These are phyloP conservation scores for Propsilocerus akamusi DNA, from an alignment of 1,140 invertebrate genomes.

Conservation along the genomic window DNA sequence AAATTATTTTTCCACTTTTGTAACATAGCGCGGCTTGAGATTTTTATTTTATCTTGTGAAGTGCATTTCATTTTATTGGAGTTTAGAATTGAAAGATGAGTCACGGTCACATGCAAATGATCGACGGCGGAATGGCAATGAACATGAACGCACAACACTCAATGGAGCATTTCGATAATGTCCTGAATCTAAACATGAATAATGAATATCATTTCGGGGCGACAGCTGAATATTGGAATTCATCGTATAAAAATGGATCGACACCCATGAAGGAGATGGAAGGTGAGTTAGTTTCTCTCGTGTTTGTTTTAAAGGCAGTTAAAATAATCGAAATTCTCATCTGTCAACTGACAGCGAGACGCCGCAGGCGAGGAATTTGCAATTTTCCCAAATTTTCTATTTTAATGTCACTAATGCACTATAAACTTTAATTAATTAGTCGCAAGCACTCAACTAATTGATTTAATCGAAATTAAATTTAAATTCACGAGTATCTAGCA, in stretches of 20 bases:
- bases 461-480: too few relatives aligned
- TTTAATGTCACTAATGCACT: too few relatives aligned
- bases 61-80: too few relatives aligned
- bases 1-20: neutral
- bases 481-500: too few relatives aligned
- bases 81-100: conserved; percentile 1
- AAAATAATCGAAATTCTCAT: too few relatives aligned
- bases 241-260: neutral
- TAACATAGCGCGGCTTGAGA: neutral
- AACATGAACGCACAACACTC: neutral
- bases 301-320: neutral
- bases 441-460: too few relatives aligned
- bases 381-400: too few relatives aligned
- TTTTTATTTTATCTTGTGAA: too few relatives aligned
- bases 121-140: neutral
- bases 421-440: too few relatives aligned
- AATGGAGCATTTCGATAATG: neutral
- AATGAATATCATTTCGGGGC: neutral
- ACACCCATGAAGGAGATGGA: conserved; percentile 24
- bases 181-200: neutral
- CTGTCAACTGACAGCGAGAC: too few relatives aligned
- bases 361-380: too few relatives aligned
- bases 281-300: conserved; percentile 14
- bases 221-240: conserved; percentile 2
- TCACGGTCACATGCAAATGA: neutral